phyloP scores from a whole-genome alignment of 2,797 vertebrate genomes.

The Oophaga sylvatica region DNA sequence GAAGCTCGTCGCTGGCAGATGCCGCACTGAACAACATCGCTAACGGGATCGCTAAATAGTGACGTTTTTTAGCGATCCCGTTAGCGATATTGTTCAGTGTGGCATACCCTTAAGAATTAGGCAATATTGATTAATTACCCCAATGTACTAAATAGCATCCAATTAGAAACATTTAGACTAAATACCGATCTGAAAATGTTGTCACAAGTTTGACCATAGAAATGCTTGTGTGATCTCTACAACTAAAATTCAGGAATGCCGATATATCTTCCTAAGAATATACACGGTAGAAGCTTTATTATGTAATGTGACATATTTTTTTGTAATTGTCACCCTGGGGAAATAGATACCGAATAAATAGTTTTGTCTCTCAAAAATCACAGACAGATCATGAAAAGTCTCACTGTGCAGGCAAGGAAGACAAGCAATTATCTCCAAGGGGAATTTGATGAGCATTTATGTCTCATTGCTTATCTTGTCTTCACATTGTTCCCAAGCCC shows the following conservation, averaged over 20 bases:
- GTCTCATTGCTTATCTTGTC: constrained; percentile 58
- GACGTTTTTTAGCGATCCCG: too few relatives aligned
- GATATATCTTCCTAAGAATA: neutral
- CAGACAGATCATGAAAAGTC: constrained; percentile 57
- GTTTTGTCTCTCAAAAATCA: constrained; percentile 47
- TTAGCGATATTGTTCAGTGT: too few relatives aligned
- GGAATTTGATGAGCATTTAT: constrained; percentile 53
- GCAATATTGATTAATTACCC: too few relatives aligned
- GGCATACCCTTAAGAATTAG: too few relatives aligned
- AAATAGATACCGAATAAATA: constrained; percentile 45
- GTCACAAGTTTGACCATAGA: neutral
- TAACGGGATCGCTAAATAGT: too few relatives aligned
- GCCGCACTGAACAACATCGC: too few relatives aligned
- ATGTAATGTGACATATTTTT: constrained; percentile 30
- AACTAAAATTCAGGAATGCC: neutral
- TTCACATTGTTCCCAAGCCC: constrained; percentile 51
- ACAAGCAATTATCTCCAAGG: constrained; percentile 53
- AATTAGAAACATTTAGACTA: neutral
- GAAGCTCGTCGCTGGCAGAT: too few relatives aligned
- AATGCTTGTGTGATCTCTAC: neutral
- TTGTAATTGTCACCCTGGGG: constrained; percentile 42
- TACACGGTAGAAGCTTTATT: neutral
- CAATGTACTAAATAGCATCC: neutral
- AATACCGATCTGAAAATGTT: neutral
- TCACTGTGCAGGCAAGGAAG: constrained; percentile 49